Base-by-base conservation (phyloP, 2,888 invertebrate species). In the Halictus quadricinctus region DNA sequence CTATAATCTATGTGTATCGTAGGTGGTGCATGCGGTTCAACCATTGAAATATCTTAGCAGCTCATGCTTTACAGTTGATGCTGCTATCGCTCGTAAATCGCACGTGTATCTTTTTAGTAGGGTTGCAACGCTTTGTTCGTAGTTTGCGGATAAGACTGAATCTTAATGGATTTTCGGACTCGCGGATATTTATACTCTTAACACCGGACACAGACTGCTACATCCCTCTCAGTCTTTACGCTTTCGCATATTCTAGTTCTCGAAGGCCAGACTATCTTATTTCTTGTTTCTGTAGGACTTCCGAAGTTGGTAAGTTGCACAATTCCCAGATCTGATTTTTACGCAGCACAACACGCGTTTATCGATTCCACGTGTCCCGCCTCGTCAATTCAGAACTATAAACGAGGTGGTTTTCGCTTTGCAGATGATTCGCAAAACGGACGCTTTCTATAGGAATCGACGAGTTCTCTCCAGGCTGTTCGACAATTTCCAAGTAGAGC, bases 341-440 rank as follows among this genome's bases (percentile, higher is more conserved):
- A n/a, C 69, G 69, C 25, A n/a, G 25, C 50, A 18, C n/a, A 15
- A 0, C 36, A 8, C 7, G 60, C 41, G 36, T 69, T 81, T 70
- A 78, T 81, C 73, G 78, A 73, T 64, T 70, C 46, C 48, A 69
- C 46, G 36, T 58, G 77, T 43, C 72, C 41, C 64, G 69, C 18
- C 73, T 73, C 58, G 78, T 73, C 69, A 78, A 81, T 78, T 46
- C n/a, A 21, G 4, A 46, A 73, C 46, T 81, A 74, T 73, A 78
- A 81, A 81, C 73, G 73, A 69, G 50, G 10, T 54, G 54, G 46
- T 73, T 73, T 41, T 54, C 54, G 12, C 36, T 58, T 70, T 12
- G 48, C 66, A 25, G 21, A 21, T 46, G 41, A 25, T 25, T 21
- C 25, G 36, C 50, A 72, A 60, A 76, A 21, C 41, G 54, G 0